phyloP scores from a whole-genome alignment of 2,797 vertebrate genomes.

The Echeneis naucrates region DNA sequence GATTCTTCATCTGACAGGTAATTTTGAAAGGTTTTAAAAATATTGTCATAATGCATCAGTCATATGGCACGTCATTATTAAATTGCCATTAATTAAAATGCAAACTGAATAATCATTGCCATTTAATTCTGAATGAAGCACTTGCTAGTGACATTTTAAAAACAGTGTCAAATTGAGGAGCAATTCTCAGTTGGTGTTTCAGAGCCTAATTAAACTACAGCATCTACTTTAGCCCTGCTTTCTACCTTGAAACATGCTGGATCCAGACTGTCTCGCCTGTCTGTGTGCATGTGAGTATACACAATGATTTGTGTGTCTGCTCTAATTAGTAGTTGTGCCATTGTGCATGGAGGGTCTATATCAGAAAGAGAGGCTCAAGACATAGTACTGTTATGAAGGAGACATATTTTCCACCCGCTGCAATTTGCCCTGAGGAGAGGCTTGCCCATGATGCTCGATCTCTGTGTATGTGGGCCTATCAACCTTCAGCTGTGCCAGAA shows the following conservation, averaged over 20 bases:
- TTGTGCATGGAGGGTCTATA: constrained; percentile 34
- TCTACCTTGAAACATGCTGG: constrained; percentile 48
- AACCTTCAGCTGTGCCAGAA: constrained; percentile 58
- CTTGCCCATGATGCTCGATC: constrained; percentile 61
- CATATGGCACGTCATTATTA: constrained; percentile 61
- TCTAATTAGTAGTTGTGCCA: constrained; percentile 31
- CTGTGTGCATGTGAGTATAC: neutral
- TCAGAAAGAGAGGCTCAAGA: constrained; percentile 43
- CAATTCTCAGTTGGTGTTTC: constrained; percentile 73
- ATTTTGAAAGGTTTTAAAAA: constrained; percentile 46
- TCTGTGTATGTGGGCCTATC: constrained; percentile 66
- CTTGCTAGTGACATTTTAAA: constrained; percentile 80
- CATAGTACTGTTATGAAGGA: constrained; percentile 35
- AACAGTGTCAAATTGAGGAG: constrained; percentile 79
- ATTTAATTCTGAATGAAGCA: constrained; percentile 71
- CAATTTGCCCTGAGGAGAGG: constrained; percentile 65
- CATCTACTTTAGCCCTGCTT: constrained; percentile 47
- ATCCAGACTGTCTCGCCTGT: constrained; percentile 35
- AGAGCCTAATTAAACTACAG: constrained; percentile 79
- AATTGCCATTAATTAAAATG: constrained; percentile 60
- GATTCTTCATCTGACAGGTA: constrained; percentile 38
- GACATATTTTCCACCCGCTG: constrained; percentile 51
- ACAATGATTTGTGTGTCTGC: constrained; percentile 6
- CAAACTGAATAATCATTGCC: constrained; percentile 70
- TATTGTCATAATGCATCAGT: constrained; percentile 40